These are phyloP conservation scores for Buathra laborator DNA, from an alignment of 2,888 invertebrate species.

Conservation along the genomic window DNA sequence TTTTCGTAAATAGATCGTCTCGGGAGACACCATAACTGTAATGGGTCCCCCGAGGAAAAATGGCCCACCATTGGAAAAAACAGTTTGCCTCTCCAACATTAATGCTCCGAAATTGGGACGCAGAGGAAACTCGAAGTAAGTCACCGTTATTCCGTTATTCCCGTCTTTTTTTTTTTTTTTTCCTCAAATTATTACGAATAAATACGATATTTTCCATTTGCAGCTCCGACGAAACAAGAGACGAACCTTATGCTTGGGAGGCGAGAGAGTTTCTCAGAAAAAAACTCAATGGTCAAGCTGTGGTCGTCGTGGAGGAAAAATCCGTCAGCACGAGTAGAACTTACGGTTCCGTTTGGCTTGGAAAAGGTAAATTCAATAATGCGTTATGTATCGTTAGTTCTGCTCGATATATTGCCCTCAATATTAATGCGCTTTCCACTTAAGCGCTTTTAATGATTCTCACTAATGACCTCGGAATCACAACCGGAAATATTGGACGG, in stretches of 20 bases:
- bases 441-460: neutral
- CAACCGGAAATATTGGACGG: neutral
- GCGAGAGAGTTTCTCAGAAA: conserved; percentile 97
- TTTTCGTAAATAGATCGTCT: conserved; percentile 91
- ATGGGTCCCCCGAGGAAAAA: conserved; percentile 93
- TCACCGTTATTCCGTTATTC: conserved; percentile 39
- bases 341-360: conserved; percentile 95
- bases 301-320: conserved; percentile 94
- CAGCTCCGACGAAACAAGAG: conserved; percentile 89
- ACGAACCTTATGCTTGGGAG: conserved; percentile 99
- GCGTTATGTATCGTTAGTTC: too few species aligned
- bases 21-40: conserved; percentile 98
- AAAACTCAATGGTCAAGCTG: conserved; percentile 96
- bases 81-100: conserved; percentile 95
- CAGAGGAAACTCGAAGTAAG: conserved; percentile 88
- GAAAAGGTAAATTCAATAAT: conserved; percentile 88
- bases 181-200: neutral
- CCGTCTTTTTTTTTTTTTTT: neutral
- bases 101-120: conserved; percentile 96
- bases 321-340: conserved; percentile 93
- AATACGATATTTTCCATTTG: neutral
- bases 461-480: neutral
- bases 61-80: conserved; percentile 96
- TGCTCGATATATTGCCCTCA: neutral
- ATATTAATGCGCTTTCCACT: conserved; percentile 45